Evolutionary conservation across 2,797 vertebrate species (phyloP).

Genomic region (Enteromius trimaculatus): DNA sequence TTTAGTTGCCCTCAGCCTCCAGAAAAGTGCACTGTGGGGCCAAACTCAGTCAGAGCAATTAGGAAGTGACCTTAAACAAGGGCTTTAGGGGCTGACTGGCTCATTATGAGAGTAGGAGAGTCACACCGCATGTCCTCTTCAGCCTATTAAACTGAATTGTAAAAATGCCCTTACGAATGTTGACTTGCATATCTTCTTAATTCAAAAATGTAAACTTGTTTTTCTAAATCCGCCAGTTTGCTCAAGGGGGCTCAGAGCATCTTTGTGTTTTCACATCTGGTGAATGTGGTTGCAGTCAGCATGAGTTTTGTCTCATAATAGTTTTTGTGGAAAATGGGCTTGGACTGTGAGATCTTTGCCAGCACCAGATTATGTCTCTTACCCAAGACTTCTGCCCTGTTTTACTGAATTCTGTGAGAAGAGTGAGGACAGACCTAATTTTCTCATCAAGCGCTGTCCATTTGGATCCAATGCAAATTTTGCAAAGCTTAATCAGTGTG

Average conservation of each 20-base stretch:
- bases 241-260: background rate
- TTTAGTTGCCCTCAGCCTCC: slow-evolving; percentile 64
- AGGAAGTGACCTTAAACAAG: slow-evolving; percentile 38
- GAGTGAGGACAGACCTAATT: slow-evolving; percentile 44
- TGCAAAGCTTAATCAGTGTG: slow-evolving; percentile 17
- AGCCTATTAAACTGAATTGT: slow-evolving; percentile 10
- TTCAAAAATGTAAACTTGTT: slow-evolving; percentile 9
- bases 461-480: background rate
- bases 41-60: slow-evolving; percentile 35
- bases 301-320: slow-evolving; percentile 58
- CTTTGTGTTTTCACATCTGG: slow-evolving; percentile 52
- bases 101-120: slow-evolving; percentile 17
- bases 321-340: slow-evolving; percentile 60
- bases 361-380: slow-evolving; percentile 45
- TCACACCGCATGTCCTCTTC: slow-evolving; percentile 32
- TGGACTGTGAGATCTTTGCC: slow-evolving; percentile 10
- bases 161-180: slow-evolving; percentile 25
- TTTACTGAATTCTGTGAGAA: slow-evolving; percentile 64
- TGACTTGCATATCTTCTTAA: background rate
- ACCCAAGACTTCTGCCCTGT: slow-evolving; percentile 36
- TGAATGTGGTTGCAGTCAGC: slow-evolving; percentile 58
- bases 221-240: slow-evolving; percentile 15
- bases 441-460: slow-evolving; percentile 24
- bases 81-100: background rate
- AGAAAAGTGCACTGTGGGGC: slow-evolving; percentile 62